These are phyloP conservation scores for Drosophila saltans DNA, from an alignment of 1,140 invertebrate species.

Conservation along the genomic window DNA sequence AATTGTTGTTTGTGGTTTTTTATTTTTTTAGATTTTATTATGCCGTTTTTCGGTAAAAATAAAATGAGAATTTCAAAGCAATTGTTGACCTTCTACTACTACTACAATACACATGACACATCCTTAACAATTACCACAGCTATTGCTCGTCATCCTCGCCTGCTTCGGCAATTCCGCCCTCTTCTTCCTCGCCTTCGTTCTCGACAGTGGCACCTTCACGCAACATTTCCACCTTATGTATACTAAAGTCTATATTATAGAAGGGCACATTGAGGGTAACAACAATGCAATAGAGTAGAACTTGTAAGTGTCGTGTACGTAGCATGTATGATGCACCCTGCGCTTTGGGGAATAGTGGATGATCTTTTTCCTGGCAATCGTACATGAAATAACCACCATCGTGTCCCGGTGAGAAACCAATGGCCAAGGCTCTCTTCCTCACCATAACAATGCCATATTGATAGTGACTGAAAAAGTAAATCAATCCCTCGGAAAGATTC, in stretches of 20 bases:
- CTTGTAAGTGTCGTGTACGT: conserved; percentile 85
- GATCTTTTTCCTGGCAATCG: conserved; percentile 86
- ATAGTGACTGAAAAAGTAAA: conserved; percentile 85
- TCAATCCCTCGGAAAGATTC: conserved; percentile 86
- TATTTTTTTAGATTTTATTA: conserved; percentile 3
- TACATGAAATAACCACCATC: conserved; percentile 86
- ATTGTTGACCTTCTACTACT: not conserved
- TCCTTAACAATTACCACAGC: not conserved
- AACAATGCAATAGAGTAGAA: conserved; percentile 86
- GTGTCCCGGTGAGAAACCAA: conserved; percentile 84
- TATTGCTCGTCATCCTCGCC: not conserved
- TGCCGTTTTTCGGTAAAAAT: not conserved
- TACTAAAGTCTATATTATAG: conserved; percentile 74
- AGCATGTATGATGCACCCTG: conserved; percentile 85
- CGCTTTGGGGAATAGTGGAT: conserved; percentile 85
- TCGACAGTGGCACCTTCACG: conserved; percentile 63
- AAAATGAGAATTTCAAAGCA: not conserved
- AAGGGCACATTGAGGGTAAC: conserved; percentile 84
- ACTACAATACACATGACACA: not conserved
- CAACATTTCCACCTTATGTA: conserved; percentile 78
- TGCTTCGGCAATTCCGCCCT: not conserved
- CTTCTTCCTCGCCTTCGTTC: conserved; percentile 62
- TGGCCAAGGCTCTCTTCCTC: conserved; percentile 84
- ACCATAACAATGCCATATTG: conserved; percentile 84
- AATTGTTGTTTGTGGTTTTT: not conserved